phyloP scores from a whole-genome alignment of 2,888 invertebrate genomes.

The Kuschelorhynchus macadamiae region DNA sequence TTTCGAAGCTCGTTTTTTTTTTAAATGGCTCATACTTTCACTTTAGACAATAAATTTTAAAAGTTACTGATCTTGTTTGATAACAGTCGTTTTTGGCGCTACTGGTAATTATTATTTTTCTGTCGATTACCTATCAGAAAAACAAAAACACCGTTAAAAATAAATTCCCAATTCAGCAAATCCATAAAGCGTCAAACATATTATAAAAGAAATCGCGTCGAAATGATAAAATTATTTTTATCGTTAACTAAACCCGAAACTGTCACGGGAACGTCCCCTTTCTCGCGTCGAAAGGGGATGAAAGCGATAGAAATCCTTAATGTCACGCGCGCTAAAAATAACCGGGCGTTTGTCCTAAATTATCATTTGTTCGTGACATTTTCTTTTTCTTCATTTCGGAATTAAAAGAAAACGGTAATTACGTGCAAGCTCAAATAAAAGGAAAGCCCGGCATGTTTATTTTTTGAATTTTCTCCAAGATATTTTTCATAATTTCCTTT shows the following conservation, averaged over 20 bases:
- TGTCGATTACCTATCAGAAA: no score
- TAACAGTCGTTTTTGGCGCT: no score
- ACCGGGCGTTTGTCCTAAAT: conserved; percentile 43
- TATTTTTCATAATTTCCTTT: conserved; percentile 17
- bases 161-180: no score
- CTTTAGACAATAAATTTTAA: no score
- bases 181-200: no score
- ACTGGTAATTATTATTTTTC: no score
- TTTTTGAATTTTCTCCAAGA: conserved; percentile 33
- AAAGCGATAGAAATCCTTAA: conserved; percentile 25
- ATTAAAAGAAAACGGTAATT: conserved; percentile 49
- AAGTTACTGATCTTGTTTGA: no score
- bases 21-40: no score
- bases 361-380: conserved; percentile 50
- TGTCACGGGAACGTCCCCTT: conserved; percentile 12
- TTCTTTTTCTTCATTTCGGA: conserved; percentile 41
- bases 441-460: conserved; percentile 36
- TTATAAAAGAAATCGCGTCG: no score
- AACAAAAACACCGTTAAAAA: no score
- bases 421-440: conserved; percentile 37
- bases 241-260: conserved; percentile 1
- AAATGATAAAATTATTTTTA: conserved; percentile 13
- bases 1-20: no score
- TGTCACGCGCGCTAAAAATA: conserved; percentile 45
- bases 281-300: conserved; percentile 6